These are phyloP conservation scores for Noctilio leporinus DNA, from an alignment of 2,113 vertebrate genomes.

Conservation along the genomic window DNA sequence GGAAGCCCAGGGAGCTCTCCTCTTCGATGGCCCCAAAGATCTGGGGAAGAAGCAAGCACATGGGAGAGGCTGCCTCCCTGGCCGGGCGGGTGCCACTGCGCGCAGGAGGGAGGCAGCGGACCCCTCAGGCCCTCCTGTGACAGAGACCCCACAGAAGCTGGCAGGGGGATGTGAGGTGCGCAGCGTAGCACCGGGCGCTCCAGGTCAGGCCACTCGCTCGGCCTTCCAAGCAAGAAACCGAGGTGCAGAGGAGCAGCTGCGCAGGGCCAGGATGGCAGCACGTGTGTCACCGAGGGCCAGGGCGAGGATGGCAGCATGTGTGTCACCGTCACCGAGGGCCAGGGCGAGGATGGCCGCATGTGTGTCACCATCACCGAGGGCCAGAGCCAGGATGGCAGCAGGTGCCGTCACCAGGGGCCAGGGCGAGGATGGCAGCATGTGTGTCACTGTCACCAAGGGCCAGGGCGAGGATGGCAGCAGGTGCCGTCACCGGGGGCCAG, in stretches of 20 bases:
- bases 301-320: too few relatives aligned
- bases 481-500: too few relatives aligned
- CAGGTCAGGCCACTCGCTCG: accelerated
- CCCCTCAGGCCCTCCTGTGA: neutral
- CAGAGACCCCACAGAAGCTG: neutral
- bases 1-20: conserved; percentile 89
- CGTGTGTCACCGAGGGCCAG: too few relatives aligned
- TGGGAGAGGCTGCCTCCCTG: accelerated
- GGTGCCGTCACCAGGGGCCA: too few relatives aligned
- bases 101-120: accelerated
- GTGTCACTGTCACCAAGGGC: too few relatives aligned
- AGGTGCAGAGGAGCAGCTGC: accelerated
- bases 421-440: too few relatives aligned
- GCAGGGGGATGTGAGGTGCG: too few relatives aligned
- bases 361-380: too few relatives aligned
- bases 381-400: too few relatives aligned
- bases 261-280: neutral
- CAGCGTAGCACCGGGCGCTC: accelerated
- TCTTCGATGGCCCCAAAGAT: conserved; percentile 93
- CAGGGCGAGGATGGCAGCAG: too few relatives aligned
- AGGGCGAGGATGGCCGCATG: too few relatives aligned
- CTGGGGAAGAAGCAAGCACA: conserved; percentile 68
- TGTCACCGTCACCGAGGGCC: too few relatives aligned
- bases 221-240: neutral
- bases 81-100: accelerated